Evolutionary conservation across 1,140 invertebrate species (phyloP).

Genomic region (Brachionus koreanus): DNA sequence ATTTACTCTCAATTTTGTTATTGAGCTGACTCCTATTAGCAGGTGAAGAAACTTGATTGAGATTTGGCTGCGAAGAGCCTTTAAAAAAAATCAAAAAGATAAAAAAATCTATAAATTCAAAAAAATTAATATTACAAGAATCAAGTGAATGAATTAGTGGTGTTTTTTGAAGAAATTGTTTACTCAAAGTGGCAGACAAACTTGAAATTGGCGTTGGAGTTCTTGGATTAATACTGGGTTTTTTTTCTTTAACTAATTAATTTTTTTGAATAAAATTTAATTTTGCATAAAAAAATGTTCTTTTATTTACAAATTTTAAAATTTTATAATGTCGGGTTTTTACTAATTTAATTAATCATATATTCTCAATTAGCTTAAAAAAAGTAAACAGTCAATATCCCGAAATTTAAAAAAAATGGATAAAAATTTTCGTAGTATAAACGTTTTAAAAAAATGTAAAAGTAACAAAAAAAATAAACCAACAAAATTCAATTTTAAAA

Average conservation of each 20-base stretch:
- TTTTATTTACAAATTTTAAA: background rate
- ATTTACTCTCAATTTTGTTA: conserved; percentile 16
- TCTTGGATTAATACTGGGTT: background rate
- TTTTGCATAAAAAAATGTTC: background rate
- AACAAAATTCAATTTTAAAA: background rate
- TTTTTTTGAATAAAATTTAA: background rate
- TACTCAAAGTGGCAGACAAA: conserved; percentile 7
- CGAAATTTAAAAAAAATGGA: background rate
- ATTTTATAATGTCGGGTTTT: background rate
- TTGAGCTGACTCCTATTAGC: background rate
- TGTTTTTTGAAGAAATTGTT: background rate
- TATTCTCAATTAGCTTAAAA: background rate
- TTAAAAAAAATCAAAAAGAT: background rate
- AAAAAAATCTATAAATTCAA: background rate
- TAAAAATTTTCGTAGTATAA: background rate
- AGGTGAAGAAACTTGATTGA: background rate
- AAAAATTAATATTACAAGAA: background rate
- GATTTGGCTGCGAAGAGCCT: background rate
- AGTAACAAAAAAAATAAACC: background rate
- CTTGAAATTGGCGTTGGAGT: background rate
- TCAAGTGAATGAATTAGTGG: background rate
- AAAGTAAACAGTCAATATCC: background rate
- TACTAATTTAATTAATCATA: background rate
- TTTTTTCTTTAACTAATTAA: background rate
- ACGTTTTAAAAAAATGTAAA: background rate